Evolutionary conservation across 2,113 vertebrate genomes (phyloP).

Genomic region (Lampris incognitus): DNA sequence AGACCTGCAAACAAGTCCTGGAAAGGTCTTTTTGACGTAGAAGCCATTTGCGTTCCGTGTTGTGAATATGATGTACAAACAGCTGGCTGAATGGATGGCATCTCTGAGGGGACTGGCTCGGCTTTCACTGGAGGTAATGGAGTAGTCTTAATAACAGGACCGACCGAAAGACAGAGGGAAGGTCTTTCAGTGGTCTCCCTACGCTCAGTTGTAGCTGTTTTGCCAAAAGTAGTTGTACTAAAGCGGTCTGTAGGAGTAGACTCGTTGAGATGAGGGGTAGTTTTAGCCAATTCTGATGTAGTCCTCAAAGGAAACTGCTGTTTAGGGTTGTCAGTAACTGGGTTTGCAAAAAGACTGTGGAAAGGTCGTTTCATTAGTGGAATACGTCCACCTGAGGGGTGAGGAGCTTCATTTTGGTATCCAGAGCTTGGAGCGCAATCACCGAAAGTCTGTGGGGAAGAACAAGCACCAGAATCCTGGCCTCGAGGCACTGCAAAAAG

Average conservation of each 20-base stretch:
- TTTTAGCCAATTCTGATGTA: constrained; percentile 30
- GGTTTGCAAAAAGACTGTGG: constrained; percentile 76
- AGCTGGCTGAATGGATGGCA: background rate
- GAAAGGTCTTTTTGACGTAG: background rate
- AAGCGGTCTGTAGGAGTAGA: constrained; percentile 29
- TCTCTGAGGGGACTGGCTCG: background rate
- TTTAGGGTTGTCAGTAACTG: constrained; percentile 73
- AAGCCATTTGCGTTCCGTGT: constrained; percentile 1
- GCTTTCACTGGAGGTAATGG: background rate
- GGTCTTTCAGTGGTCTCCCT: background rate
- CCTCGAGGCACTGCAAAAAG: constrained; percentile 18
- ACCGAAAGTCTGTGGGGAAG: constrained; percentile 49
- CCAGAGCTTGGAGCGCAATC: background rate
- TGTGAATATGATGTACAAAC: background rate
- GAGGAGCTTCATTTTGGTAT: constrained; percentile 29
- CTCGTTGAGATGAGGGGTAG: constrained; percentile 55
- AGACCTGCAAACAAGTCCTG: fast-evolving
- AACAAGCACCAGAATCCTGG: constrained; percentile 55
- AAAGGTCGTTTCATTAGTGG: constrained; percentile 51
- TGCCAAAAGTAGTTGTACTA: background rate
- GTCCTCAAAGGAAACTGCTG: constrained; percentile 44
- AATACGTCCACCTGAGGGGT: background rate
- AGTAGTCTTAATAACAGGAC: constrained; percentile 24
- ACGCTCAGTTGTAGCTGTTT: background rate
- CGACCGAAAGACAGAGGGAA: constrained; percentile 53